Base-by-base conservation (phyloP, 2,888 invertebrate genomes). In the Orthosia gothica region DNA sequence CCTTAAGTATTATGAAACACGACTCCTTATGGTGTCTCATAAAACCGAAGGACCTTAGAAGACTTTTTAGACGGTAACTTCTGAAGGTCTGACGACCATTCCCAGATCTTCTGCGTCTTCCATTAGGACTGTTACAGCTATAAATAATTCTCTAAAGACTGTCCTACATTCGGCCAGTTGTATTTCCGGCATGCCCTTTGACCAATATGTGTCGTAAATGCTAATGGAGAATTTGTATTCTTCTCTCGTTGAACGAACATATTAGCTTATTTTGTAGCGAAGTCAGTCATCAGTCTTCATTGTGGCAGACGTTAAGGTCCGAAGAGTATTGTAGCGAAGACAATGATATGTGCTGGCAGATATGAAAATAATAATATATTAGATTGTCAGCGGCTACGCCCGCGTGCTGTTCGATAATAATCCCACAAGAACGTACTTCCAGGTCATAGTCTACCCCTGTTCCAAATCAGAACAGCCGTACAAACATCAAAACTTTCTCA, bases 111-210 rank as follows among this genome's bases (percentile, higher is more conserved):
- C 13, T 59, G 32, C 23, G 3, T 13, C 23, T 3, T 40, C 45
- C n/a, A 57, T 11, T 23, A 67, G 26, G 5, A 45, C 4, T 16
- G 20, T 55, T 57, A 3, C 23, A 45, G 9, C 11, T 40, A 40
- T 20, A 55, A 66, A 57, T 23, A 15, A 40, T 12, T 58, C 58
- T 58, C n/a, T 18, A 59, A 59, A n/a, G 59, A 59, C n/a, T 18
- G 32, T n/a, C 59, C 40, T 15, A 40, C 5, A 59, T 59, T 59
- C n/a, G 13, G 13, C 18, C 18, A 58, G 12, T 58, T 12, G n/a
- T 32, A n/a, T 32, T 32, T 58, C 32, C 58, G 58, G 7, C 13
- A 40, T 32, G 32, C 58, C 32, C 58, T 59, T 59, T 59, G 59
- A 40, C 59, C 59, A 59, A 13, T 7, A 7, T 12, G n/a, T 59